Evolutionary conservation across 2,888 invertebrate genomes (phyloP), one percentile per base, ranked within the genome.

Genomic region (Blastobasis lacticolella): DNA sequence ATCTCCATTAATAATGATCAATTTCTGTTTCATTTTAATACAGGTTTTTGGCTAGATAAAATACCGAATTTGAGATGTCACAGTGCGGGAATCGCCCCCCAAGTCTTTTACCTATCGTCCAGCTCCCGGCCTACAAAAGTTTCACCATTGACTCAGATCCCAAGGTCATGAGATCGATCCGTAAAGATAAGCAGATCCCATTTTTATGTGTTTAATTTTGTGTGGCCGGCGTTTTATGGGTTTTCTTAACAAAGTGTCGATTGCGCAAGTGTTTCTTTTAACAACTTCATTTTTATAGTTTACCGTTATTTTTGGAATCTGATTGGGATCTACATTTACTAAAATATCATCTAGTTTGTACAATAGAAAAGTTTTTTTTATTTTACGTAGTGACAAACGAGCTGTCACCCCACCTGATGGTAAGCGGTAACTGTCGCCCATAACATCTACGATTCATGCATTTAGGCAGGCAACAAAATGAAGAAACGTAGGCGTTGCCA

Each of bases 161-260:
- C 78, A 83, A 81, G 82, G 81, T 77, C 75, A 61, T 51, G 55
- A 60, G 65, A 66, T 65, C 63, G 67, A 73, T 69, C 10, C 8
- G 41, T 67, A 68, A 74, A 65, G 69, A 69, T 71, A 73, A 72
- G 61, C 74, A 72, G 67, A 68, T 61, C 57, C 57, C 55, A 56
- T 57, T 62, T 59, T 63, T 57, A 59, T 54, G 57, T 57, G 54
- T 53, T 52, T 53, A 47, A 46, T 48, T 48, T 42, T n/a, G 48
- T 48, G 48, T 48, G 41, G 48, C 41, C 48, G 42, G 23, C 10
- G 36, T n/a, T 10, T 48, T 48, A 38, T 23, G 37, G n/a, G 9
- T 42, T 47, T 47, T 38, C 10, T 47, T 7, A 47, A 47, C 47
- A 47, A 47, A 38, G 47, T 47, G 47, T 38, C 38, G 47, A 47